Evolutionary conservation across 2,888 invertebrate species (phyloP).

Genomic region (Bembecia ichneumoniformis): DNA sequence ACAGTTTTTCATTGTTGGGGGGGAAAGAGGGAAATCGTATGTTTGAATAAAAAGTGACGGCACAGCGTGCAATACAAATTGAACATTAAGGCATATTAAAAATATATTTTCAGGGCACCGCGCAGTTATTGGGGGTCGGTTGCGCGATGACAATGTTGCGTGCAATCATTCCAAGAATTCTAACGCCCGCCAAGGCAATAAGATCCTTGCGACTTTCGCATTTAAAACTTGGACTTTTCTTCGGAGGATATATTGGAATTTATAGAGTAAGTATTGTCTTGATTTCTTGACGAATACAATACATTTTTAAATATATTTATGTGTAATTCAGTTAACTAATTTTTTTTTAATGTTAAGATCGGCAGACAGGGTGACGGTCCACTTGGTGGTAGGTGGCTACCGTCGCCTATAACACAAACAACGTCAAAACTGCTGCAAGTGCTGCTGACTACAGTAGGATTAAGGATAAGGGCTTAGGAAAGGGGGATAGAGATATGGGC

Average conservation of each 20-base stretch:
- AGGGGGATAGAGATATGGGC: too few relatives aligned
- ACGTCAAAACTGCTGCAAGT: too few relatives aligned
- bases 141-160: conserved; percentile 61
- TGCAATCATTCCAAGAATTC: conserved; percentile 46
- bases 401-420: too few relatives aligned
- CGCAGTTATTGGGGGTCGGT: conserved; percentile 59
- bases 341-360: too few relatives aligned
- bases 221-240: conserved; percentile 58
- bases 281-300: conserved; percentile 1
- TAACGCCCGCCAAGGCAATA: conserved; percentile 57
- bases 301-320: background rate
- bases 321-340: background rate
- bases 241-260: conserved; percentile 68
- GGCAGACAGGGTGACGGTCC: too few relatives aligned
- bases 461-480: too few relatives aligned
- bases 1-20: too few relatives aligned
- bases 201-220: conserved; percentile 50
- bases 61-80: too few relatives aligned
- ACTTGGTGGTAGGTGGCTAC: too few relatives aligned
- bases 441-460: too few relatives aligned
- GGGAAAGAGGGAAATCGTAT: too few relatives aligned
- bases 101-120: conserved; percentile 42
- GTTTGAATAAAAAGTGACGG: too few relatives aligned
- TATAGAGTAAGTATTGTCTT: conserved; percentile 46
- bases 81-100: background rate